phyloP scores from a whole-genome alignment of 2,888 invertebrate genomes.

The Globia sparganii region DNA sequence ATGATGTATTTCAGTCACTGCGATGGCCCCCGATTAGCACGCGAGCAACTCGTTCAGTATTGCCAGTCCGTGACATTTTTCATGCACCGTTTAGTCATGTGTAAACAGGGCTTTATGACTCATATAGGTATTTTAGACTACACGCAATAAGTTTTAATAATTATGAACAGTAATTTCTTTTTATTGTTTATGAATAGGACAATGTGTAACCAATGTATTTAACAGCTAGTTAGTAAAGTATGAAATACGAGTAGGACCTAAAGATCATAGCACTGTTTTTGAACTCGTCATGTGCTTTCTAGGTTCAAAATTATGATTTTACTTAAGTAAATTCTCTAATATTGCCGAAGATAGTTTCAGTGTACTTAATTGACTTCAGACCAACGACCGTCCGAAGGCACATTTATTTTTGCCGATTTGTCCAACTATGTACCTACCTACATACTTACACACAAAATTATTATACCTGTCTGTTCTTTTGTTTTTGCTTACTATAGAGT shows the following conservation, averaged over 20 bases:
- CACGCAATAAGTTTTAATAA: slow-evolving; percentile 43
- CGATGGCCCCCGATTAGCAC: slow-evolving; percentile 47
- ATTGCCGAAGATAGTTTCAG: no score
- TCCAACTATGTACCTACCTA: not conserved
- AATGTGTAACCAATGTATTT: not conserved
- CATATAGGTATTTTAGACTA: slow-evolving; percentile 27
- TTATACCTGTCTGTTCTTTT: not conserved
- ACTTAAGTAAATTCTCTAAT: not conserved
- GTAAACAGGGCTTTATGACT: slow-evolving; percentile 53
- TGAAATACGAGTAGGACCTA: not conserved
- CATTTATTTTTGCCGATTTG: no score
- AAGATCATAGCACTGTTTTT: not conserved
- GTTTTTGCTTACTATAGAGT: not conserved
- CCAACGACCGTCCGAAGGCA: not conserved
- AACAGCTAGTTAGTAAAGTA: not conserved
- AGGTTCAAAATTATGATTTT: no score
- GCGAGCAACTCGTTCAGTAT: slow-evolving; percentile 45
- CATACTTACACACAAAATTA: not conserved
- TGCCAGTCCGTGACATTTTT: slow-evolving; percentile 45
- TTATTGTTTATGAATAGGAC: slow-evolving; percentile 2
- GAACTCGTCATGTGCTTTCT: not conserved
- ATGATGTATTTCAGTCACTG: slow-evolving; percentile 42
- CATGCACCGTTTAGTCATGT: slow-evolving; percentile 42
- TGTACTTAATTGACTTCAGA: not conserved
- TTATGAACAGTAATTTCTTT: slow-evolving; percentile 28